These are phyloP conservation scores for Calidris pugnax DNA, from an alignment of 2,113 vertebrate species.

Conservation along the genomic window DNA sequence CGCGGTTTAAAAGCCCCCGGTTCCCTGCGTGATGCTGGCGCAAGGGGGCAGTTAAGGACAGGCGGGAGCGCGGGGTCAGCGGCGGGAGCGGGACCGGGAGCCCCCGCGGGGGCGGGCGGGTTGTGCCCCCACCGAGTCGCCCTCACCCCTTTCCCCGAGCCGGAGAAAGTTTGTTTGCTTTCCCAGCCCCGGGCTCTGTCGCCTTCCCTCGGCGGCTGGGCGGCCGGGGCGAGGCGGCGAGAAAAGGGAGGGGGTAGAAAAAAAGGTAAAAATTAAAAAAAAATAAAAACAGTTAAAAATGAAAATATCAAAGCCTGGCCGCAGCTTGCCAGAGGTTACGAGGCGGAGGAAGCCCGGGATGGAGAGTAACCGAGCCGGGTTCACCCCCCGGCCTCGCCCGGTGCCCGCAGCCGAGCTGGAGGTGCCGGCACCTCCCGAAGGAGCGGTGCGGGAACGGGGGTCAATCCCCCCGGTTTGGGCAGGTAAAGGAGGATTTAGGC, in stretches of 20 bases:
- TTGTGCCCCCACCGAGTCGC: neutral
- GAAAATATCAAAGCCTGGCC: neutral
- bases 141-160: neutral
- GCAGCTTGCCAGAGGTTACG: too few species aligned
- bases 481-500: rapidly evolving
- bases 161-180: neutral
- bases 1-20: neutral
- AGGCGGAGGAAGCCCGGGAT: neutral
- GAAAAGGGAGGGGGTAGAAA: neutral
- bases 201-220: neutral
- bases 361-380: neutral
- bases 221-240: neutral
- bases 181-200: neutral
- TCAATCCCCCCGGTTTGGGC: rapidly evolving
- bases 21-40: conserved; percentile 13
- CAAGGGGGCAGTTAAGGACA: conserved; percentile 60
- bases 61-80: neutral
- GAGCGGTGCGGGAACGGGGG: neutral
- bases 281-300: neutral
- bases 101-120: neutral
- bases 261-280: neutral
- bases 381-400: neutral
- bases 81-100: neutral
- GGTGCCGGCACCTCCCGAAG: neutral
- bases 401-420: neutral